Conservation (phyloP, 2,797 vertebrate genomes). For the Parauchenoglanis punctatus region DNA sequence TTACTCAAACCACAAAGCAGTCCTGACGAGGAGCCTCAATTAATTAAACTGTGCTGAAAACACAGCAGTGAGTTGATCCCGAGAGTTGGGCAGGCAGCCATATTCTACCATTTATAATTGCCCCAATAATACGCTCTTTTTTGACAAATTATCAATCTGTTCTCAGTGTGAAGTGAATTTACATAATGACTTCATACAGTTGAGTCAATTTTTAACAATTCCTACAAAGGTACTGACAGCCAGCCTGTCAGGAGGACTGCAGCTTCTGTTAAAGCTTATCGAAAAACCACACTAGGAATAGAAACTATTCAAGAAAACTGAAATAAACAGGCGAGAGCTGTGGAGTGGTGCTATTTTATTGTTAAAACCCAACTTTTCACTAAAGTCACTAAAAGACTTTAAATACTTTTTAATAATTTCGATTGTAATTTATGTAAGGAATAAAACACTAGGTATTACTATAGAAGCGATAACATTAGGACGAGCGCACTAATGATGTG, state of each 20-base stretch:
- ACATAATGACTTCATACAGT: constrained; percentile 3
- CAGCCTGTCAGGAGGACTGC: neutral
- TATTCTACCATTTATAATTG: neutral
- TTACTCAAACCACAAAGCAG: neutral
- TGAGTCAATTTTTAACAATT: neutral
- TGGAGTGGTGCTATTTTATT: neutral
- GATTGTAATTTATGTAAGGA: neutral
- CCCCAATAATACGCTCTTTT: neutral
- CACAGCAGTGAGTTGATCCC: neutral
- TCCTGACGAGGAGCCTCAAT: neutral
- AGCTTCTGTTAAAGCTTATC: neutral
- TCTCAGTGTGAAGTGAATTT: neutral
- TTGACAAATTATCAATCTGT: constrained; percentile 10
- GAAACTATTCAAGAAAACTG: neutral
- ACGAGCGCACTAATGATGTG: neutral
- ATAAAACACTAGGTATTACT: neutral
- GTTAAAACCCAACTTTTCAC: neutral
- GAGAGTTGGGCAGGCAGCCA: neutral
- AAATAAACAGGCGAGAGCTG: neutral
- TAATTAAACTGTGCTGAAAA: constrained; percentile 9
- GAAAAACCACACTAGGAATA: neutral
- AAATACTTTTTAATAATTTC: neutral
- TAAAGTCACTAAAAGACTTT: neutral
- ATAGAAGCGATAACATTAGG: neutral
- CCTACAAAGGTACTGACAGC: neutral